A percentile compares a stretch with the other conserved stretches of the same genome.
These are phyloP conservation scores for Enteromius argenteus DNA, from an alignment of 2,797 vertebrate species.

Conservation along the genomic window DNA sequence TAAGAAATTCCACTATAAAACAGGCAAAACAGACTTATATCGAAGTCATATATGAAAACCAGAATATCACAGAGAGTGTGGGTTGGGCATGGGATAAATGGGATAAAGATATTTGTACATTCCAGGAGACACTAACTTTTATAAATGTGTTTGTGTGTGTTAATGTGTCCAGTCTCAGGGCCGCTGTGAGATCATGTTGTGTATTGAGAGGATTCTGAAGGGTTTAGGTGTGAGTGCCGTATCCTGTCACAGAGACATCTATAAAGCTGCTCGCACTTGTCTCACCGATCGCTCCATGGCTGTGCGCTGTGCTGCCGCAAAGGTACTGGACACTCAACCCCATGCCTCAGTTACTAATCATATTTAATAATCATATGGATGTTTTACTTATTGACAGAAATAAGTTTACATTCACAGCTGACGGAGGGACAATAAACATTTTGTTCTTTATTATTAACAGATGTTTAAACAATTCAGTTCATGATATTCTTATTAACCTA, in stretches of 20 bases:
- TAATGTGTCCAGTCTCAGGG: slow-evolving; percentile 87
- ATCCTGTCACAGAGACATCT: slow-evolving; percentile 89
- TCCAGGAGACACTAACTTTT: not conserved
- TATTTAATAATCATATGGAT: slow-evolving; percentile 5
- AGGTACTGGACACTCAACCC: slow-evolving; percentile 75
- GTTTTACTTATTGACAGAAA: not conserved
- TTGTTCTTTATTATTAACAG: not conserved
- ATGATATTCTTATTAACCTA: not conserved
- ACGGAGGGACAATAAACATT: not conserved
- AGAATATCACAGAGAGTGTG: not conserved
- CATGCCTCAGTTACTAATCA: not conserved
- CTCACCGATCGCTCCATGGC: slow-evolving; percentile 92
- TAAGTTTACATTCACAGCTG: not conserved
- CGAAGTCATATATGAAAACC: not conserved
- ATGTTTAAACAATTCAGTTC: not conserved
- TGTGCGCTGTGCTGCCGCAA: slow-evolving; percentile 90
- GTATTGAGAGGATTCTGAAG: slow-evolving; percentile 86
- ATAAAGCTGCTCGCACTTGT: slow-evolving; percentile 88
- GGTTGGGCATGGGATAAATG: not conserved
- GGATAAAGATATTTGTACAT: not conserved
- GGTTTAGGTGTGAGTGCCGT: slow-evolving; percentile 84
- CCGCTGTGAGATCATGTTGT: slow-evolving; percentile 91
- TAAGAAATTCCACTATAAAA: not conserved
- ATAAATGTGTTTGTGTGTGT: slow-evolving; percentile 25
- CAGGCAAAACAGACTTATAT: not conserved